Percentiles rank a stretch among this genome's conserved stretches.
These are phyloP conservation scores for Tortricodes alternella DNA, from an alignment of 2,888 invertebrate genomes.

Conservation along the genomic window DNA sequence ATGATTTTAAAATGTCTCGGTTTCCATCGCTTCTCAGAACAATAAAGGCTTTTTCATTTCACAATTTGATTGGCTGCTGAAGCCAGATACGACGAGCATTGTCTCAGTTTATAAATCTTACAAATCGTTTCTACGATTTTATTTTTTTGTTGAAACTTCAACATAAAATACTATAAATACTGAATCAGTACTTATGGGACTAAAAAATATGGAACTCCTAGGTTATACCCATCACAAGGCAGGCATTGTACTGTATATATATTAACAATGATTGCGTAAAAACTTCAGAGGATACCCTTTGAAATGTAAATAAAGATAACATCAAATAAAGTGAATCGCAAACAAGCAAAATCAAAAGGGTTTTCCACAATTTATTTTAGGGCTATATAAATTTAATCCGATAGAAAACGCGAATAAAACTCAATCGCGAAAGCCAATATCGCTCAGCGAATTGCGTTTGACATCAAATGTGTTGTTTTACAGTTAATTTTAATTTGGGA, in stretches of 20 bases:
- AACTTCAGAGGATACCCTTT: neutral
- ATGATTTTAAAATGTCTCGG: too few relatives aligned
- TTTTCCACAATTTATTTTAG: neutral
- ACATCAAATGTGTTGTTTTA: conserved; percentile 16
- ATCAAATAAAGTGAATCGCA: neutral
- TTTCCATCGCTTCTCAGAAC: too few relatives aligned
- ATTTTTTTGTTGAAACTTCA: too few relatives aligned
- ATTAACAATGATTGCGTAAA: neutral
- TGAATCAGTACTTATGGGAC: too few relatives aligned
- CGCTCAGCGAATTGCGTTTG: neutral
- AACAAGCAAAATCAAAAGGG: neutral
- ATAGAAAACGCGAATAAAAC: conserved; percentile 1
- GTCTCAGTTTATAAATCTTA: too few relatives aligned
- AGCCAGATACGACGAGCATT: too few relatives aligned
- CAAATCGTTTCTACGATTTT: too few relatives aligned
- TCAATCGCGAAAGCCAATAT: neutral
- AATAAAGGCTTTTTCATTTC: too few relatives aligned
- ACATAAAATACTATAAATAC: too few relatives aligned
- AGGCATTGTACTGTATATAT: neutral
- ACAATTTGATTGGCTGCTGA: too few relatives aligned
- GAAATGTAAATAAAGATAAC: neutral
- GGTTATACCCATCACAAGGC: too few relatives aligned
- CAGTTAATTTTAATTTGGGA: conserved; percentile 5
- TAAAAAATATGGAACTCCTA: too few relatives aligned
- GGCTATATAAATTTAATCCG: neutral